Conservation (phyloP, 2,797 vertebrate genomes). For the Enteromius anoplus region DNA sequence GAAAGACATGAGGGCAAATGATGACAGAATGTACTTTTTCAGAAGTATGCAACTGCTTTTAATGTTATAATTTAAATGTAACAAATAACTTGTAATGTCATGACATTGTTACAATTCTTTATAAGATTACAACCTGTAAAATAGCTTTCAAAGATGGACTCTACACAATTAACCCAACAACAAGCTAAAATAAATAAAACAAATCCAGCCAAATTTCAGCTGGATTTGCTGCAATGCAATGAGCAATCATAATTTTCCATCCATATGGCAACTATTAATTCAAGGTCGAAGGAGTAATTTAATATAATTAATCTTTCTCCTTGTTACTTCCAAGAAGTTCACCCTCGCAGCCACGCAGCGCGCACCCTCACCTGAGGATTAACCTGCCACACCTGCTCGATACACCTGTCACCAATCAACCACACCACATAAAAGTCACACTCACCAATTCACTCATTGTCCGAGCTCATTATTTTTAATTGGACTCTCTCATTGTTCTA, state of each 20-base stretch:
- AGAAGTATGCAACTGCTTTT: too few relatives aligned
- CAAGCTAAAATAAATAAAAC: neutral
- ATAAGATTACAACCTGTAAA: neutral
- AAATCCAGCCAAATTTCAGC: neutral
- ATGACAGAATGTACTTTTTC: neutral
- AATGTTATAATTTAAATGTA: neutral
- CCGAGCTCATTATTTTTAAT: too few relatives aligned
- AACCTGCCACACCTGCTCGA: too few relatives aligned
- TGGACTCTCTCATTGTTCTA: too few relatives aligned
- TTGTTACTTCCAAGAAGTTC: too few relatives aligned
- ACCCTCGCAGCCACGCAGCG: too few relatives aligned
- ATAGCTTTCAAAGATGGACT: neutral
- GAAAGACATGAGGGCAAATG: neutral
- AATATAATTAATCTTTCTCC: conserved; percentile 13
- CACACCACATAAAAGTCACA: too few relatives aligned
- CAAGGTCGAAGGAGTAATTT: neutral
- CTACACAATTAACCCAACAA: neutral
- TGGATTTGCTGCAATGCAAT: neutral
- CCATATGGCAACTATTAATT: neutral
- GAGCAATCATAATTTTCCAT: neutral
- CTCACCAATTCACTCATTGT: too few relatives aligned
- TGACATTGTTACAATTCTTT: neutral
- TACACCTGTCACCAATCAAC: too few relatives aligned
- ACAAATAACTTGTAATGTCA: neutral
- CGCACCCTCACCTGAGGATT: too few relatives aligned